Conservation (phyloP, 2,113 vertebrate genomes). For the Ochotona princeps region DNA sequence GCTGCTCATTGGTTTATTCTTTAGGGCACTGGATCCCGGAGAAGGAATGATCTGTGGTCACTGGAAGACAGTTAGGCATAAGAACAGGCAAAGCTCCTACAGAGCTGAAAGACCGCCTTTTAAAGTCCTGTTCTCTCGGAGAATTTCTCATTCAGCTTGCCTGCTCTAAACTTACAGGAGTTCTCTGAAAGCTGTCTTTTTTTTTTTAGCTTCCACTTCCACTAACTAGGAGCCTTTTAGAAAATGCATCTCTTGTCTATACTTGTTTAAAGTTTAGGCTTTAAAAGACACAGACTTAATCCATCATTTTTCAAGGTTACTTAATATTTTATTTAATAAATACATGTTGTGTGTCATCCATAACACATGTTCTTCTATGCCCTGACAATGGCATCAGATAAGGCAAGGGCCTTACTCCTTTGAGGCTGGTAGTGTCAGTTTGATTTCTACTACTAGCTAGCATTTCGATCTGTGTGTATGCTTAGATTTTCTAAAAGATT, state of each 20-base stretch:
- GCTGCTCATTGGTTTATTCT: background rate
- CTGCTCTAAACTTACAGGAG: background rate
- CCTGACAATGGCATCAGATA: background rate
- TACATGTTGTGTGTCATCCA: background rate
- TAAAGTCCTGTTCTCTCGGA: background rate
- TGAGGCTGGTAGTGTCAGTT: background rate
- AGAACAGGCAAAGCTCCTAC: background rate
- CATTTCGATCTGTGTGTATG: background rate
- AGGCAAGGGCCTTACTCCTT: background rate
- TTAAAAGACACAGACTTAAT: background rate
- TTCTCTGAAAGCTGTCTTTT: background rate
- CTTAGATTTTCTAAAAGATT: conserved; percentile 1
- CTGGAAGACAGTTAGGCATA: background rate
- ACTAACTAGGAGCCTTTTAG: background rate
- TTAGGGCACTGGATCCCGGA: background rate
- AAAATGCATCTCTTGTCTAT: conserved; percentile 5
- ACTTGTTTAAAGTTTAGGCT: background rate
- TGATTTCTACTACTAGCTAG: conserved; percentile 8
- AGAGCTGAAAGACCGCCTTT: background rate
- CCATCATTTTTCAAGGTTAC: background rate
- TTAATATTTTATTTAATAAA: background rate
- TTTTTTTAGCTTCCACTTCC: background rate
- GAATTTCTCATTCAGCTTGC: background rate
- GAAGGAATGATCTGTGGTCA: conserved; percentile 17
- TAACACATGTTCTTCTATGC: background rate